Evolutionary conservation across 2,888 invertebrate genomes (phyloP).

Genomic region (Drosophila flavopinicola): DNA sequence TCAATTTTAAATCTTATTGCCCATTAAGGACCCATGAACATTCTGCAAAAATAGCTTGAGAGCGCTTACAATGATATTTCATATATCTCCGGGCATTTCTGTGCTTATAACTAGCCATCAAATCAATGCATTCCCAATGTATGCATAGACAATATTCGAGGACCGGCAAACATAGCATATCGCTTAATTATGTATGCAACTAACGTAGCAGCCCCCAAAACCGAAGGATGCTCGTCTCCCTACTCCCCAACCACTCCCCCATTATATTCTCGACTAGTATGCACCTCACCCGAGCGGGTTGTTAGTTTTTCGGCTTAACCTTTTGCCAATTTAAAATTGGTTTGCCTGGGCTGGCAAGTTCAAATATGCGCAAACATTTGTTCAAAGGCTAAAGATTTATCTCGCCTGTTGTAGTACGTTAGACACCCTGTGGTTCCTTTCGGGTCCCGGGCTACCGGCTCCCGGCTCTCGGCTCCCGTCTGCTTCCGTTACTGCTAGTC

Average conservation of each 20-base stretch:
- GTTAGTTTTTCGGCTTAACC: conserved; percentile 78
- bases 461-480: too few species aligned
- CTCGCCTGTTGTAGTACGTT: conserved; percentile 65
- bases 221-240: conserved; percentile 18
- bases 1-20: too few species aligned
- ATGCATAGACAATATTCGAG: conserved; percentile 29
- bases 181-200: conserved; percentile 72
- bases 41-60: too few species aligned
- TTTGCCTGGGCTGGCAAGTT: conserved; percentile 65
- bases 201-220: conserved; percentile 50
- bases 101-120: conserved; percentile 18
- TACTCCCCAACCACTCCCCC: not conserved
- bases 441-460: too few species aligned
- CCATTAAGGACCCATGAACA: too few species aligned
- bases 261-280: not conserved
- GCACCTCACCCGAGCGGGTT: conserved; percentile 31
- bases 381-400: conserved; percentile 78
- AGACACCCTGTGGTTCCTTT: conserved; percentile 76
- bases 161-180: conserved; percentile 15
- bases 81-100: conserved; percentile 1
- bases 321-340: conserved; percentile 79
- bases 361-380: conserved; percentile 80
- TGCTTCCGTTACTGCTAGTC: conserved; percentile 62
- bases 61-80: not conserved
- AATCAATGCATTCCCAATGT: conserved; percentile 58